phyloP scores from a whole-genome alignment of 2,797 vertebrate genomes.

The Anabacerthia variegaticeps region DNA sequence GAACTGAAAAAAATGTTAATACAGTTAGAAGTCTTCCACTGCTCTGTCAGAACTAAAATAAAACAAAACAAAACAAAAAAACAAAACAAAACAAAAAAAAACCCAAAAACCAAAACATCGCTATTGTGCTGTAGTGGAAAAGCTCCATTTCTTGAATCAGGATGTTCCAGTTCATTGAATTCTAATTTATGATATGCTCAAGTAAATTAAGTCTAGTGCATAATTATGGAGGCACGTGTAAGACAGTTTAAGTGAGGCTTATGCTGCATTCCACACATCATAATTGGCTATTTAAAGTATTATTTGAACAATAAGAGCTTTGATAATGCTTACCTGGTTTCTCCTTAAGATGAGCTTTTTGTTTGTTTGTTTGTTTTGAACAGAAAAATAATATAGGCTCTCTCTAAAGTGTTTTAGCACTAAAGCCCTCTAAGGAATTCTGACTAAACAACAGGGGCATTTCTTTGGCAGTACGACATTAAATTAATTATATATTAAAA shows the following conservation, averaged over 20 bases:
- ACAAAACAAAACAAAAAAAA: no score
- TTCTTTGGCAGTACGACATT: neutral
- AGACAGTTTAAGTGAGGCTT: neutral
- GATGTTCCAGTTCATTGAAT: constrained; percentile 31
- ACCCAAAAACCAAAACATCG: neutral
- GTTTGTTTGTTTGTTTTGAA: neutral
- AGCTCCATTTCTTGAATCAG: neutral
- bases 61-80: neutral
- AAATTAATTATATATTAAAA: neutral
- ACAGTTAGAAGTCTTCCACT: neutral
- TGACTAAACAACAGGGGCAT: fast-evolving
- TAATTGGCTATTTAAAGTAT: neutral
- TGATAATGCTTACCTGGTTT: neutral
- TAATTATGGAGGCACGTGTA: neutral
- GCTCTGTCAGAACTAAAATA: neutral
- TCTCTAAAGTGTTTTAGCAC: neutral
- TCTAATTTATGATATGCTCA: constrained; percentile 1
- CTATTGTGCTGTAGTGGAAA: neutral
- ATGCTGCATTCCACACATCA: neutral
- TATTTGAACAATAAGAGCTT: neutral
- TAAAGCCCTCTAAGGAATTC: neutral
- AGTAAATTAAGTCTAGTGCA: neutral
- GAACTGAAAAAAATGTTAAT: neutral
- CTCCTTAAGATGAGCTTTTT: neutral
- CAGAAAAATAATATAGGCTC: neutral